Evolutionary conservation across 2,113 vertebrate genomes (phyloP), one percentile per base, ranked within the genome.

Genomic region (Tragelaphus scriptus): DNA sequence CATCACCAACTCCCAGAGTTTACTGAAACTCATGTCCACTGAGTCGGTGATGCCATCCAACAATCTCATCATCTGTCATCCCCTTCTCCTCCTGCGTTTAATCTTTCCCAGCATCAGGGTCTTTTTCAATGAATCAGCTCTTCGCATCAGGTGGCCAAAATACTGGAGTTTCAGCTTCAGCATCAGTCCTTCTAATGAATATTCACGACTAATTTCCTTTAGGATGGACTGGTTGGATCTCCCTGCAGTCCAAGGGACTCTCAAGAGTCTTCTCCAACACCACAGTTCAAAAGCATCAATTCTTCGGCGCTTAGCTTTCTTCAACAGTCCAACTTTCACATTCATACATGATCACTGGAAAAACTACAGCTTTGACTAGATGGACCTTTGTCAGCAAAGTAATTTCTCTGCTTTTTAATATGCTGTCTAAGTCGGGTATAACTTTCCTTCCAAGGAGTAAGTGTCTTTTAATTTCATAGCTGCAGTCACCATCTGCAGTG

Each of bases 241-340:
- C 65, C 16, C 0, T 68, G 32, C 8, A 68, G 30, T 68, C 32
- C 65, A 68, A 68, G 65, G 49, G 11, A 49, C 49, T n/a, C 32
- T 68, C 65, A 68, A 19, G 65, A 68, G 32, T 68, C 32, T 68
- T 36, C 65, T 36, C 17, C 8, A 68, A 10, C 7, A 68, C 16
- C 65, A 68, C 30, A 36, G 32, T 68, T 68, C 32, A 68, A 36
- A n/a, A n/a, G 16, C 32, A 68, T 68, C 65, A 36, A n/a, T 68
- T 68, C 16, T 65, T 63, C 0, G 0, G 14, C 0, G 0, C 61
- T 65, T 30, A 65, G 61, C 30, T 32, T 65, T 32, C 30, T 65
- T 65, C 14, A 65, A 65, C 13, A 65, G 30, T 32, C 61, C 30
- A 65, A 16, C 61, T 32, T 30, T 65, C 3, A 65, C 14, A 32